Evolutionary conservation across 2,113 vertebrate genomes (phyloP).

Genomic region (Oreotrochilus melanogaster): DNA sequence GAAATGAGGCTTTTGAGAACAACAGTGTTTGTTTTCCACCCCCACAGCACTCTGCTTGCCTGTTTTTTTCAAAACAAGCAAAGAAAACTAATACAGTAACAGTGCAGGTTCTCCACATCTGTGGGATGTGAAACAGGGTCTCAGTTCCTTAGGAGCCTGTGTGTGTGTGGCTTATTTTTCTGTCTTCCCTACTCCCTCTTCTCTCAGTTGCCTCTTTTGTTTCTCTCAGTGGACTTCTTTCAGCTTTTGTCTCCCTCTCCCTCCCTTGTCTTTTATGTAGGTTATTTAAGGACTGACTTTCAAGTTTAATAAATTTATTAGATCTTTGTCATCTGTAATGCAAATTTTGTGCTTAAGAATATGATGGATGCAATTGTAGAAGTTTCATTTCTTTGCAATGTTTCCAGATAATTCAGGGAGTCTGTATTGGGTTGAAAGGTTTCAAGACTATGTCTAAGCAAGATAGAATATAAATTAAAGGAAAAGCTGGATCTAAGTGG

Average conservation of each 20-base stretch:
- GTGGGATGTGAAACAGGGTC: not conserved
- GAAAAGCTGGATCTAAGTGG: not conserved
- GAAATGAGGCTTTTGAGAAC: not conserved
- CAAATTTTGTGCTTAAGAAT: not conserved
- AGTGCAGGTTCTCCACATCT: not conserved
- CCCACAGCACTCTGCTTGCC: not conserved
- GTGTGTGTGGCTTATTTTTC: not conserved
- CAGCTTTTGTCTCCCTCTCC: not conserved
- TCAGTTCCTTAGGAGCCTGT: not conserved
- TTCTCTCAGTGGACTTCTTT: not conserved
- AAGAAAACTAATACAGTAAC: not conserved
- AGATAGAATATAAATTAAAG: not conserved
- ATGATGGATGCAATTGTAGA: not conserved
- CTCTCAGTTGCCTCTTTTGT: not conserved
- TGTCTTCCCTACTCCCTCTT: not conserved
- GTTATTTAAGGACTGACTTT: not conserved
- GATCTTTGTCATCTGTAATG: not conserved
- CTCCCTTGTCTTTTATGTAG: not conserved
- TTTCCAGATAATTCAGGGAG: not conserved
- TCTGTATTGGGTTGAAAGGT: not conserved
- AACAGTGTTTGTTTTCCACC: not conserved
- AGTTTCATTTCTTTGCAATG: not conserved
- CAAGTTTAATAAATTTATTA: not conserved
- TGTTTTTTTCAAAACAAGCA: not conserved
- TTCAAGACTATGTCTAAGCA: not conserved